Evolutionary conservation across 1,140 invertebrate species (phyloP).

Genomic region (Drosophila willistoni): DNA sequence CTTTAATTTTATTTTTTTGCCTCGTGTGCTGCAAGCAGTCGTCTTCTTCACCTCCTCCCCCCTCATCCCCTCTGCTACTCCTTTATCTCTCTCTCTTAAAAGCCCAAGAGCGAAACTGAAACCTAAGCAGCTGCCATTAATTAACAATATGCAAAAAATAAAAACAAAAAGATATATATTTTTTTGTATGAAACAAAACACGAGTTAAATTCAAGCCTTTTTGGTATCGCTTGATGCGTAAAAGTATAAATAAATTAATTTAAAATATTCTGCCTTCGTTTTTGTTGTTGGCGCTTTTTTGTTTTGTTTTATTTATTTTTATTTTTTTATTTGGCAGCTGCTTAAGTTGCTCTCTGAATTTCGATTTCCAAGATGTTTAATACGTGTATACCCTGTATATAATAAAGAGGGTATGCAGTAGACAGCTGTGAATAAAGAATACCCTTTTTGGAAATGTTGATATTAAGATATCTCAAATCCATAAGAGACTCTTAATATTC

Average conservation of each 20-base stretch:
- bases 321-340: conserved; percentile 48
- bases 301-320: neutral
- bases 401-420: too few species aligned
- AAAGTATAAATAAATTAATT: conserved; percentile 75
- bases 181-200: conserved; percentile 9
- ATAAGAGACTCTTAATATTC: too few species aligned
- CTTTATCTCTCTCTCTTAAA: neutral
- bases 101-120: conserved; percentile 27
- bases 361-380: neutral
- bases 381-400: neutral
- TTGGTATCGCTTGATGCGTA: conserved; percentile 52
- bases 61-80: neutral
- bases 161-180: conserved; percentile 29
- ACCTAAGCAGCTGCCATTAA: conserved; percentile 64
- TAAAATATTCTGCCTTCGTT: conserved; percentile 78
- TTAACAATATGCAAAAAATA: conserved; percentile 71
- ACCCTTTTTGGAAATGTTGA: too few species aligned
- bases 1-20: conserved; percentile 24
- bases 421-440: too few species aligned
- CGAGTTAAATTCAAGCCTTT: conserved; percentile 41
- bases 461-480: too few species aligned
- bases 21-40: conserved; percentile 53
- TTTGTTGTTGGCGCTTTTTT: conserved; percentile 48
- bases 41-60: neutral
- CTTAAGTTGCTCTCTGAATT: conserved; percentile 1